Percentiles rank a stretch among this genome's conserved stretches.
phyloP scores from a whole-genome alignment of 2,113 vertebrate species.

The Tauraco erythrolophus region DNA sequence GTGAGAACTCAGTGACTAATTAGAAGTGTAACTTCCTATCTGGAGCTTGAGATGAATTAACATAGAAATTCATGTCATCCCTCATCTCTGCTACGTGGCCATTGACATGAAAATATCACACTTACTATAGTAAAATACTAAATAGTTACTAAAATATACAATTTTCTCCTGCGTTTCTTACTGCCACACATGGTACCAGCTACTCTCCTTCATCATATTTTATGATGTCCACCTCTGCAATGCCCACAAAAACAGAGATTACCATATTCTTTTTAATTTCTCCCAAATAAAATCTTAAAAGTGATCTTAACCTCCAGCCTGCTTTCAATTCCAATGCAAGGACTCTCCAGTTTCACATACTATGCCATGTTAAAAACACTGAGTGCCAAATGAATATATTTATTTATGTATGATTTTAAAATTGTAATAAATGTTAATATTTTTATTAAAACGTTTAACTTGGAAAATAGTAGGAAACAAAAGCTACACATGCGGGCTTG shows the following conservation, averaged over 20 bases:
- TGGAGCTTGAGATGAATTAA: background rate
- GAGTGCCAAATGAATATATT: background rate
- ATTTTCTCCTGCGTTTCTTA: background rate
- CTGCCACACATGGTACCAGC: background rate
- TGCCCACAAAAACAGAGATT: background rate
- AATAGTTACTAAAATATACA: background rate
- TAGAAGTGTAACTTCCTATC: background rate
- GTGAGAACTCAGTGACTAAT: background rate
- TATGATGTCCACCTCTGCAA: background rate
- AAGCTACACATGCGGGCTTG: background rate
- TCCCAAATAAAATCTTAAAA: background rate
- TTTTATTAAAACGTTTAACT: background rate
- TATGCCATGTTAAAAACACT: background rate
- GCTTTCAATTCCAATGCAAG: background rate
- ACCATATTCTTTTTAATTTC: background rate
- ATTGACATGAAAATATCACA: background rate
- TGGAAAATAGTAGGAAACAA: background rate
- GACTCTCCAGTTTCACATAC: background rate
- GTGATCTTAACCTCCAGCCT: background rate
- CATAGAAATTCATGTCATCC: background rate
- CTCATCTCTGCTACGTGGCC: background rate
- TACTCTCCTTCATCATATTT: background rate
- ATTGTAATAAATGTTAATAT: background rate
- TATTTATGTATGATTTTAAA: background rate
- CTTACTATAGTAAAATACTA: background rate